Percentiles rank a stretch among this genome's conserved stretches.
Evolutionary conservation across 37 sponge, comb jelly and placozoan species (phyloP).

Genomic region (Bolinopsis microptera): DNA sequence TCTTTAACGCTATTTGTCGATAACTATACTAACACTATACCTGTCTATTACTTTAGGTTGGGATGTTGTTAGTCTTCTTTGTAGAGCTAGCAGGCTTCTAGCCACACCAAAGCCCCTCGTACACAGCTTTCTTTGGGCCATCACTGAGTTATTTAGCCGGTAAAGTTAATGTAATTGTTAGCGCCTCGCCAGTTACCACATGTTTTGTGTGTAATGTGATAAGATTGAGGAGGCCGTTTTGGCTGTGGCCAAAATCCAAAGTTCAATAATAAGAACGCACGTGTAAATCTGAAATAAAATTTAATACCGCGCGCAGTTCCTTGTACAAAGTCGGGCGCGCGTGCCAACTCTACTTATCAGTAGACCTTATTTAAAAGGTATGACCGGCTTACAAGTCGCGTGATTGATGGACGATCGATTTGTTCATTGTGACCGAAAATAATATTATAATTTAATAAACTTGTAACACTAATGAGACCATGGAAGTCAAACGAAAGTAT

Average conservation of each 20-base stretch:
- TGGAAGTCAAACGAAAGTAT: not conserved
- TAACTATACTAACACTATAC: no score
- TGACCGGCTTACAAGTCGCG: not conserved
- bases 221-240: no score
- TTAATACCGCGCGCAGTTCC: not conserved
- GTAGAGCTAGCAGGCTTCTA: not conserved
- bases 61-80: no score
- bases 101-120: not conserved
- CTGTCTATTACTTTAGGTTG: no score
- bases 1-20: no score
- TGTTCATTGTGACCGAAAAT: not conserved
- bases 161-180: no score
- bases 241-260: no score
- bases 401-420: not conserved
- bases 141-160: no score
- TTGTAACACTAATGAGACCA: not conserved
- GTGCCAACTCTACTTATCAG: not conserved
- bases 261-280: not conserved
- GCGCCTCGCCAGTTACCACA: no score
- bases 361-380: not conserved
- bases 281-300: not conserved
- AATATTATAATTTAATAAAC: not conserved
- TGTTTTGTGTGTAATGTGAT: no score
- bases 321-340: not conserved
- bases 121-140: not conserved